Percentiles rank a stretch among this genome's conserved stretches.
Evolutionary conservation across 1,140 invertebrate genomes (phyloP).

Genomic region (Scaptomyza pallida): DNA sequence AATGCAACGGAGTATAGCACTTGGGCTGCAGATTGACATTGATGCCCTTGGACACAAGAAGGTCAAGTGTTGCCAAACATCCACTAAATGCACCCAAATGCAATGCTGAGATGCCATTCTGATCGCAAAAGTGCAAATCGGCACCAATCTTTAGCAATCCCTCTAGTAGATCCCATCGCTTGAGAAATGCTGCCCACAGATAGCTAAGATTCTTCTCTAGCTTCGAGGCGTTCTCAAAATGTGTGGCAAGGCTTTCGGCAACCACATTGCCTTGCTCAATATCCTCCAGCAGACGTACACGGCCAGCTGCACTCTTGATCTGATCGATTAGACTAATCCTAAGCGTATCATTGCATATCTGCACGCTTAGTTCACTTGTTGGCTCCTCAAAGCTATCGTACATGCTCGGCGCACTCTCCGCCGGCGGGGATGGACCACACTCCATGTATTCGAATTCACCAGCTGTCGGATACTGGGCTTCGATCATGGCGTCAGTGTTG

Average conservation of each 20-base stretch:
- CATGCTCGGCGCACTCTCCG: slow-evolving; percentile 89
- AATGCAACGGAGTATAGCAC: slow-evolving; percentile 90
- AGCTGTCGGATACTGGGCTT: slow-evolving; percentile 87
- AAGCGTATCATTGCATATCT: slow-evolving; percentile 90
- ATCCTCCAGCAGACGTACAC: slow-evolving; percentile 88
- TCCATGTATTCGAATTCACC: slow-evolving; percentile 89
- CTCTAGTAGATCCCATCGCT: slow-evolving; percentile 87
- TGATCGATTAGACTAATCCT: slow-evolving; percentile 89
- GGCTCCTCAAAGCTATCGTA: slow-evolving; percentile 90
- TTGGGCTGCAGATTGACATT: slow-evolving; percentile 88
- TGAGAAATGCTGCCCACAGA: slow-evolving; percentile 89
- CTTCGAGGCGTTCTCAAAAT: slow-evolving; percentile 86
- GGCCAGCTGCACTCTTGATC: slow-evolving; percentile 87
- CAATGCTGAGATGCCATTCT: slow-evolving; percentile 88
- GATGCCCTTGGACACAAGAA: slow-evolving; percentile 88
- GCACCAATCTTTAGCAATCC: slow-evolving; percentile 87
- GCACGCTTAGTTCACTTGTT: slow-evolving; percentile 88
- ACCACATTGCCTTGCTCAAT: slow-evolving; percentile 87
- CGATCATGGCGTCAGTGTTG: slow-evolving; percentile 86
- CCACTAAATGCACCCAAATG: slow-evolving; percentile 92
- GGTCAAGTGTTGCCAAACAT: slow-evolving; percentile 88
- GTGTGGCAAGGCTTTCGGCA: slow-evolving; percentile 85
- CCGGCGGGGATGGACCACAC: slow-evolving; percentile 89
- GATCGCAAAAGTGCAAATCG: slow-evolving; percentile 88
- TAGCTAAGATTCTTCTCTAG: slow-evolving; percentile 88